Conservation (phyloP, 1,140 invertebrate genomes). For the Hyposmocoma kahamanoa region DNA sequence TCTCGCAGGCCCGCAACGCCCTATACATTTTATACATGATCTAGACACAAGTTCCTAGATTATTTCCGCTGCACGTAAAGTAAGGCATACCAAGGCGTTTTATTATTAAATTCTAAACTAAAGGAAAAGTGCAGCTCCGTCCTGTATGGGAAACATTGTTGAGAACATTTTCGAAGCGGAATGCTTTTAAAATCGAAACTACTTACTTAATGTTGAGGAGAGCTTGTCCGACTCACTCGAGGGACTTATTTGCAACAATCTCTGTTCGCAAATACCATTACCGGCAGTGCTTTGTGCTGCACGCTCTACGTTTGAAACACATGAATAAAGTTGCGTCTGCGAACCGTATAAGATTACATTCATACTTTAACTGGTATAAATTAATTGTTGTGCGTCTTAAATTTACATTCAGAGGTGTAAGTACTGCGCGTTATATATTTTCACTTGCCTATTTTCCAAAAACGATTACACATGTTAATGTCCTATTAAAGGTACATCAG, state of each 20-base stretch:
- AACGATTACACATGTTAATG: no score
- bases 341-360: background rate
- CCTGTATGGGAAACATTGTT: background rate
- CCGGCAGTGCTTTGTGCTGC: conserved; percentile 12
- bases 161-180: background rate
- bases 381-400: no score
- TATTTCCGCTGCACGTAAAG: no score
- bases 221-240: conserved; percentile 17
- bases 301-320: background rate
- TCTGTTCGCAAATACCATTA: conserved; percentile 36
- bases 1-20: no score
- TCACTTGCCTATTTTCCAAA: no score
- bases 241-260: conserved; percentile 46
- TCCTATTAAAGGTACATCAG: no score
- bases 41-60: no score
- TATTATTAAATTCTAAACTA: background rate
- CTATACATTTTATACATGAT: no score
- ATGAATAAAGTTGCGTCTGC: background rate
- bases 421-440: no score
- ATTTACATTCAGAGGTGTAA: no score
- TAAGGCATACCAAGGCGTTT: background rate
- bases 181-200: conserved; percentile 25
- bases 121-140: background rate
- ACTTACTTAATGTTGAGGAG: conserved; percentile 19
- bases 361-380: no score